Evolutionary conservation across 2,888 invertebrate species (phyloP).

Genomic region (Subacronicta megacephala): DNA sequence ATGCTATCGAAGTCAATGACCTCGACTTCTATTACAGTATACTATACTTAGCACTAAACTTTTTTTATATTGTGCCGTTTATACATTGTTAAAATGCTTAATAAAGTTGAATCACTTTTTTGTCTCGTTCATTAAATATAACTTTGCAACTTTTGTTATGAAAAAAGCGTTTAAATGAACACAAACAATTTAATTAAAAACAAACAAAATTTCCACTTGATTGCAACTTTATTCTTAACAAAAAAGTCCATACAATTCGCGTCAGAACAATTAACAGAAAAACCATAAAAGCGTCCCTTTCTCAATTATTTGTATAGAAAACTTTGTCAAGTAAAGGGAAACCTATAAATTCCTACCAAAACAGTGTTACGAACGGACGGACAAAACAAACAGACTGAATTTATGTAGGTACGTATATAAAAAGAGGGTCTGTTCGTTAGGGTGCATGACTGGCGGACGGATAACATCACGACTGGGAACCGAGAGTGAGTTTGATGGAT

Average conservation of each 20-base stretch:
- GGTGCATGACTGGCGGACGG: slow-evolving; percentile 87
- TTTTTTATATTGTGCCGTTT: not conserved
- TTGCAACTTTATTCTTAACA: slow-evolving; percentile 5
- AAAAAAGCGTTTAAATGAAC: not conserved
- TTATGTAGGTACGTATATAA: slow-evolving; percentile 66
- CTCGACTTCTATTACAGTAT: slow-evolving; percentile 17
- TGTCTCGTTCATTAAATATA: not conserved
- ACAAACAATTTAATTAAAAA: not conserved
- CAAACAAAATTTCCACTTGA: slow-evolving; percentile 8
- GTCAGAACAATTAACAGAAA: slow-evolving; percentile 48
- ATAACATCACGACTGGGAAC: slow-evolving; percentile 67
- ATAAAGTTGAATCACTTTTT: not conserved
- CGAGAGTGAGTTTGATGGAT: slow-evolving; percentile 59
- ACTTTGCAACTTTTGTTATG: not conserved
- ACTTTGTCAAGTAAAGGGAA: slow-evolving; percentile 72
- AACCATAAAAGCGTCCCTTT: slow-evolving; percentile 57
- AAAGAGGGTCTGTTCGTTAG: slow-evolving; percentile 82
- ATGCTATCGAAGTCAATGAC: slow-evolving; percentile 22
- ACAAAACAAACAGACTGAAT: slow-evolving; percentile 80
- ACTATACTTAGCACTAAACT: slow-evolving; percentile 6
- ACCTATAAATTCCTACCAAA: slow-evolving; percentile 76
- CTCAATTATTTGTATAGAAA: slow-evolving; percentile 63
- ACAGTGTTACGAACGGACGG: slow-evolving; percentile 66
- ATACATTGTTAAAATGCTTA: slow-evolving; percentile 1
- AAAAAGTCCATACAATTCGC: slow-evolving; percentile 38